These are phyloP conservation scores for Peromyscus aztecus DNA, from an alignment of 2,797 vertebrate genomes.

Conservation along the genomic window DNA sequence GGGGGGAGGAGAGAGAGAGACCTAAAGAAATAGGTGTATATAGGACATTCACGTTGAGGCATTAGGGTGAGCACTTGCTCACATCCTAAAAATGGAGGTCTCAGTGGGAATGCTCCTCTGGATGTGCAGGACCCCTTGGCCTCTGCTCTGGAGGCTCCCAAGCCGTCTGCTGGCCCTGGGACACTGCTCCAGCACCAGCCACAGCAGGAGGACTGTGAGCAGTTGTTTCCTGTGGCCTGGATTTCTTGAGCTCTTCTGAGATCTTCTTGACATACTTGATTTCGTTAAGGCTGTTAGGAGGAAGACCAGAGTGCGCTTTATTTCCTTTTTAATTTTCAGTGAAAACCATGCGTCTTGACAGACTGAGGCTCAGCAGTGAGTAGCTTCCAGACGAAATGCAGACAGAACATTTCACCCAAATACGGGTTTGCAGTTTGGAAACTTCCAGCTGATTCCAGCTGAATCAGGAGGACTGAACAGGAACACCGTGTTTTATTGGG, in stretches of 20 bases:
- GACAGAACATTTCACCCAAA: slow-evolving; percentile 50
- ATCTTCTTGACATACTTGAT: neutral
- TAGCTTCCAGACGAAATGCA: slow-evolving; percentile 63
- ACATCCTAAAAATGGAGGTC: neutral
- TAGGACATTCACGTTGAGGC: neutral
- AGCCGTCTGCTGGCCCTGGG: fast-evolving
- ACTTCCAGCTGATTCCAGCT: neutral
- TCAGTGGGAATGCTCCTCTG: no score
- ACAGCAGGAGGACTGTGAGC: fast-evolving
- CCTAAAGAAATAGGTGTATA: neutral
- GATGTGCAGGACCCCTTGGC: neutral
- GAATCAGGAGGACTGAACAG: neutral
- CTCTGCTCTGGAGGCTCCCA: neutral
- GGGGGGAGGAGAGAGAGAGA: no score
- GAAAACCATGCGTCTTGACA: slow-evolving; percentile 39
- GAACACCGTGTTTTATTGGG: neutral
- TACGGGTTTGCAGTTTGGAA: slow-evolving; percentile 39
- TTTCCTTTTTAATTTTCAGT: slow-evolving; percentile 44
- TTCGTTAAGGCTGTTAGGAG: neutral
- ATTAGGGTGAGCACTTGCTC: neutral
- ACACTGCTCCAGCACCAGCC: fast-evolving
- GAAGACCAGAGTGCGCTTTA: neutral
- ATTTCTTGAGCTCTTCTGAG: neutral
- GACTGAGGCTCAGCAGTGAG: neutral
- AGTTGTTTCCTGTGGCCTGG: neutral